Conservation (phyloP, 2,113 vertebrate species). For the Phycodurus eques region DNA sequence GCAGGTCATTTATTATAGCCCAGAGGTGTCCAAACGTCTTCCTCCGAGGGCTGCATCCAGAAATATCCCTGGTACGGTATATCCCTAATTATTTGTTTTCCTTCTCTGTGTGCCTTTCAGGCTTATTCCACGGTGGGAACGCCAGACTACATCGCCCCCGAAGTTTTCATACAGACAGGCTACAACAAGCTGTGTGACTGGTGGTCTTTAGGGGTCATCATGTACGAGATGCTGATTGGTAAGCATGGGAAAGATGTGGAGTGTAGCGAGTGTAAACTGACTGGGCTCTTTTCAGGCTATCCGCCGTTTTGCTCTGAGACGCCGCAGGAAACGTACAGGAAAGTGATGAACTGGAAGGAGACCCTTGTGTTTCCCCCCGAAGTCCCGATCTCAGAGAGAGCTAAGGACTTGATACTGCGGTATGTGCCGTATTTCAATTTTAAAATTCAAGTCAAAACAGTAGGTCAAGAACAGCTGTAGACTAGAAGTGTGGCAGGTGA, state of each 20-base stretch:
- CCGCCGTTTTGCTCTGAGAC: constrained; percentile 99
- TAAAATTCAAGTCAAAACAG: neutral
- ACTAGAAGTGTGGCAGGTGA: too few species aligned
- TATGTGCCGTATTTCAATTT: constrained; percentile 4
- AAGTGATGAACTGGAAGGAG: constrained; percentile 99
- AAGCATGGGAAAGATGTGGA: constrained; percentile 16
- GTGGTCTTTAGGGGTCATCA: constrained; percentile 98
- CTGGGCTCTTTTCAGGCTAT: constrained; percentile 77
- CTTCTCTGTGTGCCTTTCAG: constrained; percentile 59
- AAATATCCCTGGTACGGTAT: neutral
- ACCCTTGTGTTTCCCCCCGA: constrained; percentile 94
- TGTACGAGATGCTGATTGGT: constrained; percentile 99
- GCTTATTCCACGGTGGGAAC: constrained; percentile 97
- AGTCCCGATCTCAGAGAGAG: constrained; percentile 94
- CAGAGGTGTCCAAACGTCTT: neutral
- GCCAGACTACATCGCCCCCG: constrained; percentile 95
- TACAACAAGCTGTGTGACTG: constrained; percentile 98
- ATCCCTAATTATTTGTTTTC: neutral
- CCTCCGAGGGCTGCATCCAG: too few species aligned
- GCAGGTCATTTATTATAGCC: neutral
- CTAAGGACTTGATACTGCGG: constrained; percentile 90
- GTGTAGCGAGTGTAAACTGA: neutral
- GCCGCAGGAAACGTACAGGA: constrained; percentile 95
- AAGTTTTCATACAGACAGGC: constrained; percentile 96
- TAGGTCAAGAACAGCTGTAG: too few species aligned